phyloP scores from a whole-genome alignment of 37 sponge, comb jelly and placozoan genomes.

The Spongilla lacustris region DNA sequence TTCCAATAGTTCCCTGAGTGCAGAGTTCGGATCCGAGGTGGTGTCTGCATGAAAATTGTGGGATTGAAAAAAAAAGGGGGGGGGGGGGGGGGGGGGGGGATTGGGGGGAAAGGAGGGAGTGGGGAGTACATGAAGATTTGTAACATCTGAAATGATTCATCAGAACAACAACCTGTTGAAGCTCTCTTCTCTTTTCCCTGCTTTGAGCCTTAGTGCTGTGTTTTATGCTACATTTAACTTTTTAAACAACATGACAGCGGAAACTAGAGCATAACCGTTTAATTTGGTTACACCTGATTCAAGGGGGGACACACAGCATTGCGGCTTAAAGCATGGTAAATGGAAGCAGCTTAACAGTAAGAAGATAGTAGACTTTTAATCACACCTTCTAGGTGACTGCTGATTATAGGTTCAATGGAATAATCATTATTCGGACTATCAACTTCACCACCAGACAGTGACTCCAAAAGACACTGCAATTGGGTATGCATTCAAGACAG shows the following conservation, averaged over 20 bases:
- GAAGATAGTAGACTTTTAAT: not conserved
- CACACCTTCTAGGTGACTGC: not conserved
- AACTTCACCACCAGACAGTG: constrained; percentile 5
- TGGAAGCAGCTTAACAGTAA: not conserved
- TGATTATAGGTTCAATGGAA: not conserved
- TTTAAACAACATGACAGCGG: too few relatives aligned
- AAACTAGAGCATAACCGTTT: too few relatives aligned
- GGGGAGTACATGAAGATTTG: not conserved
- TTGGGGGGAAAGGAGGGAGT: not conserved
- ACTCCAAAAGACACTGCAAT: constrained; percentile 59
- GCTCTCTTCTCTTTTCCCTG: not conserved
- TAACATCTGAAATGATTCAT: not conserved
- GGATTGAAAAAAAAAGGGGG: not conserved
- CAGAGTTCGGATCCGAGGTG: not conserved
- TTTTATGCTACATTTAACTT: too few relatives aligned
- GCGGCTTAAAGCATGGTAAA: not conserved
- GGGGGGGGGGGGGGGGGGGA: not conserved
- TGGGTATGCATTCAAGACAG: not conserved
- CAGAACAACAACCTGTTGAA: not conserved
- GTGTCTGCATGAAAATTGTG: not conserved
- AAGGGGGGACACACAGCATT: not conserved
- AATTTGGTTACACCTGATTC: too few relatives aligned
- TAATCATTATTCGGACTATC: not conserved
- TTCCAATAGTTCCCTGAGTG: not conserved
- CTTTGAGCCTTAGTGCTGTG: not conserved